A percentile compares a stretch with the other conserved stretches of the same genome.
Evolutionary conservation across 37 sponge, comb jelly and placozoan genomes (phyloP).

Genomic region (Chondrilla cf. caribensis): DNA sequence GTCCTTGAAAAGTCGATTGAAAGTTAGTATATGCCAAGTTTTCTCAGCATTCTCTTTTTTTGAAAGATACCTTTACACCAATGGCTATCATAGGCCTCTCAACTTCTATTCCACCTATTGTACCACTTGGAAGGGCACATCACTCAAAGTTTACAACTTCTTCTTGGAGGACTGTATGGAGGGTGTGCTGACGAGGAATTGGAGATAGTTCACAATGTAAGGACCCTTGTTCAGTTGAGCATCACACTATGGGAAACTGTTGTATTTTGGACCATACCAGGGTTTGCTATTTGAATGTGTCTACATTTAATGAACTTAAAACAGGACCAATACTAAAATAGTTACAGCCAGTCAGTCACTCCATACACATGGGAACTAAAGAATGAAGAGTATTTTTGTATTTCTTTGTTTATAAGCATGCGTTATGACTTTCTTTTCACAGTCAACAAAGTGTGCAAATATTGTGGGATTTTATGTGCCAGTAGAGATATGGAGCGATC

Average conservation of each 20-base stretch:
- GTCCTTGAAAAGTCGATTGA: constrained; percentile 79
- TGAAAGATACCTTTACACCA: neutral
- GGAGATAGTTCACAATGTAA: constrained; percentile 49
- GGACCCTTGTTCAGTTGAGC: too few relatives aligned
- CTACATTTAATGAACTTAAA: too few relatives aligned
- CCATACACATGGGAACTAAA: too few relatives aligned
- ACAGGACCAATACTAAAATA: too few relatives aligned
- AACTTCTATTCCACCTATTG: constrained; percentile 62
- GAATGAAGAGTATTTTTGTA: too few relatives aligned
- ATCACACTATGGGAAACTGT: too few relatives aligned
- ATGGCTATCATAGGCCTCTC: constrained; percentile 51
- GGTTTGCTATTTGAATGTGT: too few relatives aligned
- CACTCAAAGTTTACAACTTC: constrained; percentile 81
- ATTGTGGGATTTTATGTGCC: constrained; percentile 58
- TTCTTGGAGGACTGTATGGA: constrained; percentile 81
- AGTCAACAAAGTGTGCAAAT: constrained; percentile 28
- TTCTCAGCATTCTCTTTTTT: neutral
- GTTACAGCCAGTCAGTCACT: too few relatives aligned
- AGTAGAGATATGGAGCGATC: constrained; percentile 69
- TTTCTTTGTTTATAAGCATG: too few relatives aligned
- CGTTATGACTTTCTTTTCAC: neutral
- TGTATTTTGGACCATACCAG: too few relatives aligned
- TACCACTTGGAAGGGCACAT: constrained; percentile 76
- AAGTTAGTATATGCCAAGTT: constrained; percentile 37
- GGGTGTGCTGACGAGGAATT: constrained; percentile 77